Conservation (phyloP, 1,140 invertebrate species). For the Hydropsyche tenuis region DNA sequence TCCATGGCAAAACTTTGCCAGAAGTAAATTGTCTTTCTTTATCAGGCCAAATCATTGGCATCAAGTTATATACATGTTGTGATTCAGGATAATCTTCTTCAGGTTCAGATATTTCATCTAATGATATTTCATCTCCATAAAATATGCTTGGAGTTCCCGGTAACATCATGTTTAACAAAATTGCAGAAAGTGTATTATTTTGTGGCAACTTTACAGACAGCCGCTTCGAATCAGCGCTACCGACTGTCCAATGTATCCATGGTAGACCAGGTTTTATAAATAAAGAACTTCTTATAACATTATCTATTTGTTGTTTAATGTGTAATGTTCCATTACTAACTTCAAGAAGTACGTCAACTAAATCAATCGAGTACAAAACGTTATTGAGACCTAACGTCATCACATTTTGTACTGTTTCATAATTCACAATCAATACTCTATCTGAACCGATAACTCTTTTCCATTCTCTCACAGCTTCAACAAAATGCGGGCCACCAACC, state of each 20-base stretch:
- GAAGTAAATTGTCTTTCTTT: constrained; percentile 58
- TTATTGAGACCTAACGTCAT: constrained; percentile 56
- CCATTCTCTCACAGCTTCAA: constrained; percentile 68
- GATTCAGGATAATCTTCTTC: constrained; percentile 68
- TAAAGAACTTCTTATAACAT: constrained; percentile 64
- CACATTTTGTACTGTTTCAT: constrained; percentile 63
- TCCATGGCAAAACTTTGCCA: constrained; percentile 65
- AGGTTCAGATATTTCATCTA: constrained; percentile 59
- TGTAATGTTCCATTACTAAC: constrained; percentile 64
- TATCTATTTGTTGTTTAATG: constrained; percentile 66
- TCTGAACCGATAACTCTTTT: constrained; percentile 67
- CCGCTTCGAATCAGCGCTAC: constrained; percentile 66
- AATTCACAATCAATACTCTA: constrained; percentile 72
- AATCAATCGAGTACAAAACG: constrained; percentile 70
- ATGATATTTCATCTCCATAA: constrained; percentile 81
- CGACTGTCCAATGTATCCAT: constrained; percentile 81
- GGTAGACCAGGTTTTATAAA: constrained; percentile 68
- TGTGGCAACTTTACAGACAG: constrained; percentile 62
- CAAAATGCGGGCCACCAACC: constrained; percentile 59
- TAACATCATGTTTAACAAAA: constrained; percentile 74
- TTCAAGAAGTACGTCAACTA: constrained; percentile 73
- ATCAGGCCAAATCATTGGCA: constrained; percentile 68
- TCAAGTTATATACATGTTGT: constrained; percentile 69
- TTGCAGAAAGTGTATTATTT: constrained; percentile 70
- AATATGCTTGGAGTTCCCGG: constrained; percentile 82